Evolutionary conservation across 2,113 vertebrate genomes (phyloP).

Genomic region (Otis tarda): DNA sequence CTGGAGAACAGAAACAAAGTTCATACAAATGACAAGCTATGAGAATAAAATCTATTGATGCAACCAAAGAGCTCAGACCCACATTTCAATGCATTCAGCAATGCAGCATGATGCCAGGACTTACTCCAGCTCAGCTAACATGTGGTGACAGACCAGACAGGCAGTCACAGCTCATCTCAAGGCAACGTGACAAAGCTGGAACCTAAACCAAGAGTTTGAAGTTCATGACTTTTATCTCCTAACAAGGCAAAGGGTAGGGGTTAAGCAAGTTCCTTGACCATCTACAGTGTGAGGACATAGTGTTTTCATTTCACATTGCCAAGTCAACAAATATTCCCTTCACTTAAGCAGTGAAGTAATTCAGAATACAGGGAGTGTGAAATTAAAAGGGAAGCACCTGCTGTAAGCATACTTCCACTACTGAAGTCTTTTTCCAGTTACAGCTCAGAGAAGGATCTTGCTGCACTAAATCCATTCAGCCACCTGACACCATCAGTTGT

Average conservation of each 20-base stretch:
- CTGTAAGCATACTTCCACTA: background rate
- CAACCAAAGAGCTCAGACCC: background rate
- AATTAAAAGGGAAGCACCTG: background rate
- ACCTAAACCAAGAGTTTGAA: background rate
- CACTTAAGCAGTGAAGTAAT: background rate
- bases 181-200: background rate
- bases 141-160: background rate
- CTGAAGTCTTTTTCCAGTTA: background rate
- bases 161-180: background rate
- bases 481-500: background rate
- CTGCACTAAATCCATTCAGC: background rate
- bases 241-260: background rate
- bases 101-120: background rate
- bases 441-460: background rate
- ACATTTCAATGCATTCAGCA: background rate
- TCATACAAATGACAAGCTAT: background rate
- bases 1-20: slow-evolving; percentile 42
- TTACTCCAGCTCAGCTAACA: background rate
- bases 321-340: background rate
- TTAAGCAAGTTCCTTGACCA: background rate
- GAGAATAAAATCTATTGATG: background rate
- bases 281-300: rapidly evolving
- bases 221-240: background rate
- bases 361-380: background rate
- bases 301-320: background rate